A percentile compares a stretch with the other conserved stretches of the same genome.
Evolutionary conservation across 1,140 invertebrate genomes (phyloP).

Genomic region (Oppia nitens): DNA sequence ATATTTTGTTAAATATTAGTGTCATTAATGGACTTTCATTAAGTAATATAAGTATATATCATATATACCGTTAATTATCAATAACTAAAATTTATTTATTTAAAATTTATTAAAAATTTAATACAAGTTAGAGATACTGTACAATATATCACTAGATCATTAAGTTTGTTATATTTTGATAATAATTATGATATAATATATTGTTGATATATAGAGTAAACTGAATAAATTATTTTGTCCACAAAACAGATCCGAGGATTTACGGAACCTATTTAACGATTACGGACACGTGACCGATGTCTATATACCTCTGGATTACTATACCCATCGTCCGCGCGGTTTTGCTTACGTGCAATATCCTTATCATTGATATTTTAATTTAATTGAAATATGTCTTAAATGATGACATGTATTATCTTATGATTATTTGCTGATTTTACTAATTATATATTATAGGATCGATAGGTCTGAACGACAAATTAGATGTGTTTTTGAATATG

Average conservation of each 20-base stretch:
- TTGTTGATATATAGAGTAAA: background rate
- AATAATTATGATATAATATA: too few species aligned
- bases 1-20: background rate
- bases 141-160: too few species aligned
- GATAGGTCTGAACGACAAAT: constrained; percentile 1
- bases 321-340: constrained; percentile 30
- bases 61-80: too few species aligned
- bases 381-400: background rate
- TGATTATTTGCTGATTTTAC: background rate
- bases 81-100: too few species aligned
- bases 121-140: too few species aligned
- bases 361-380: constrained; percentile 16
- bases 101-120: too few species aligned
- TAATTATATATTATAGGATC: too few species aligned
- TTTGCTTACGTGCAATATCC: constrained; percentile 37
- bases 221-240: constrained; percentile 11
- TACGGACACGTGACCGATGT: constrained; percentile 35
- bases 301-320: constrained; percentile 35
- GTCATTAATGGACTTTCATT: too few species aligned
- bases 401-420: background rate
- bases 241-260: constrained; percentile 21
- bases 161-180: too few species aligned
- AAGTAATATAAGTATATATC: too few species aligned
- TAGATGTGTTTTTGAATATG: too few species aligned
- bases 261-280: constrained; percentile 34